Evolutionary conservation across 2,797 vertebrate genomes (phyloP), one percentile per base, ranked within the genome.

Genomic region (Pseudomugil gertrudae): DNA sequence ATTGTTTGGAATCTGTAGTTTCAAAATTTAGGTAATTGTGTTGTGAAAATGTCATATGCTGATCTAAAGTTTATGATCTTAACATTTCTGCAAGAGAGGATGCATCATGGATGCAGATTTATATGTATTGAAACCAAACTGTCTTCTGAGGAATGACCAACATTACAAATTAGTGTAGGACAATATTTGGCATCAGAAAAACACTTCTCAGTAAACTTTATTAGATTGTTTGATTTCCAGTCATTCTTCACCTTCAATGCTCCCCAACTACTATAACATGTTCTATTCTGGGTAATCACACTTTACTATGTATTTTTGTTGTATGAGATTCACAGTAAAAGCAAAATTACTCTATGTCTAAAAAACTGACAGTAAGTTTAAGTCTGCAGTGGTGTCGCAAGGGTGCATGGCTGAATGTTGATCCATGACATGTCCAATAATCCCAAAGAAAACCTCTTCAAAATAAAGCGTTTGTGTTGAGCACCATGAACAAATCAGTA

Each of bases 121-220:
- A 55, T 67, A 1, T 72, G 29, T 35, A 13, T 40, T 53, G 29
- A 11, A 74, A 47, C 30, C 53, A 71, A 78, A 75, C 24, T 58
- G 50, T 57, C 45, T 15, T 48, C 56, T 26, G 5, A 69, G 53
- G 40, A 72, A 60, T 68, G 54, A 53, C 27, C 38, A 60, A 13
- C 29, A 43, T 9, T 9, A 29, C 74, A 51, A 57, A 13, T 21
- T 24, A 4, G 4, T 52, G 1, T 7, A 32, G 9, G 27, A 52
- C 4, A 3, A 43, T 14, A 6, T 40, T 40, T 43, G 38, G 17
- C 19, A 8, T 6, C n/a, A 23, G n/a, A 48, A 48, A 48, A 48
- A 48, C 45, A 24, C 45, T 21, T 43, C 2, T 38, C 40, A 21
- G 45, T 47, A 21, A 23, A 27, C 48, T 5, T 0, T n/a, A n/a